These are phyloP conservation scores for Atopsyche davidsoni DNA, from an alignment of 1,140 invertebrate genomes.

Conservation along the genomic window DNA sequence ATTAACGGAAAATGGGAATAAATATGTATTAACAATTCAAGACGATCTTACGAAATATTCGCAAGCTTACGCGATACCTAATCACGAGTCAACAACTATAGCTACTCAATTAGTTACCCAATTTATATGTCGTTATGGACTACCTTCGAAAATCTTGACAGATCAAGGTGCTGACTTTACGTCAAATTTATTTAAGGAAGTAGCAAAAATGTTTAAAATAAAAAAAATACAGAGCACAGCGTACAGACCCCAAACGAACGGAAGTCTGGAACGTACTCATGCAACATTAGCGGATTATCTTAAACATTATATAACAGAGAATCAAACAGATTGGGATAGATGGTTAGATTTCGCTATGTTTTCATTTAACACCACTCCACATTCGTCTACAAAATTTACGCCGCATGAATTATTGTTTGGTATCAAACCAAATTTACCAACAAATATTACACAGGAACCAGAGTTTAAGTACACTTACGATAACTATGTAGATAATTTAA, in stretches of 20 bases:
- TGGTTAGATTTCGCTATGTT: conserved; percentile 4
- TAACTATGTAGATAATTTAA: too few species aligned
- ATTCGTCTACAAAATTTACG: conserved; percentile 32
- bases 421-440: conserved; percentile 29
- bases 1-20: conserved; percentile 24
- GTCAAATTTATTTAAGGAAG: conserved; percentile 18
- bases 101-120: too few species aligned
- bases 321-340: conserved; percentile 9
- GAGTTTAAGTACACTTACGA: too few species aligned
- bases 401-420: conserved; percentile 35
- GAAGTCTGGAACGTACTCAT: too few species aligned
- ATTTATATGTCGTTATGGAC: too few species aligned
- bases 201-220: conserved; percentile 26
- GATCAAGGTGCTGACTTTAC: too few species aligned
- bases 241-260: too few species aligned
- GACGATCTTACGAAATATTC: conserved; percentile 36
- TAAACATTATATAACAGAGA: too few species aligned
- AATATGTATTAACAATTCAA: conserved; percentile 34
- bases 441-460: too few species aligned
- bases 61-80: conserved; percentile 29
- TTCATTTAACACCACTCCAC: conserved; percentile 3
- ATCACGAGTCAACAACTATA: conserved; percentile 33
- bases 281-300: too few species aligned
- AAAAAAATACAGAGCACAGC: too few species aligned
- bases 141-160: too few species aligned